Evolutionary conservation across 2,888 invertebrate genomes (phyloP), one percentile per base, ranked within the genome.

Genomic region (Liodrosophila aerea): DNA sequence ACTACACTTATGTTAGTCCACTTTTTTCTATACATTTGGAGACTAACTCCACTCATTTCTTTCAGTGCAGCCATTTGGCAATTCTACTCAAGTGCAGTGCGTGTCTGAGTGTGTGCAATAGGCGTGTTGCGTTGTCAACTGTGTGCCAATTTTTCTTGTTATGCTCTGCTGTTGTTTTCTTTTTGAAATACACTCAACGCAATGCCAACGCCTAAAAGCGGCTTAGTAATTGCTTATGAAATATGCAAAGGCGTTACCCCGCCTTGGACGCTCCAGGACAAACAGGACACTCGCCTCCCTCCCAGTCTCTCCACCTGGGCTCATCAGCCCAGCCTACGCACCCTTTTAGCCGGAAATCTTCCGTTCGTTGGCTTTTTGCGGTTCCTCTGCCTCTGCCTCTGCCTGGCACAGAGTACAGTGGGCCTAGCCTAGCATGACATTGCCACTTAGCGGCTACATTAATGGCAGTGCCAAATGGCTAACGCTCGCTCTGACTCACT

Each of bases 141-240:
- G 59, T 53, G 59, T 44, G 64, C 67, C 81, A 63, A 76, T 73
- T 74, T 68, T 51, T n/a, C n/a, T n/a, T n/a, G n/a, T n/a, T n/a
- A n/a, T n/a, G n/a, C n/a, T n/a, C n/a, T n/a, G n/a, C n/a, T 54
- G 33, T 13, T 40, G 13, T 41, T 34, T n/a, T 45, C 27, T 49
- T 63, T 45, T 60, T 69, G 57, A 66, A 63, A 69, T 71, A 71
- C 57, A 62, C 57, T 70, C 65, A 59, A 63, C 60, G 54, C 47
- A 64, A 50, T 54, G 65, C 61, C 60, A 69, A 66, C 73, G 70
- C 56, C 77, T 68, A 64, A 68, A 71, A 71, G 73, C 74, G 74
- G 81, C 76, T 82, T 78, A 82, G 86, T 87, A 87, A 87, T 87
- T 87, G 87, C 87, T 87, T 86, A 87, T 87, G 77, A 87, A 87